These are phyloP conservation scores for Trialeurodes vaporariorum DNA, from an alignment of 1,140 invertebrate species.

Conservation along the genomic window DNA sequence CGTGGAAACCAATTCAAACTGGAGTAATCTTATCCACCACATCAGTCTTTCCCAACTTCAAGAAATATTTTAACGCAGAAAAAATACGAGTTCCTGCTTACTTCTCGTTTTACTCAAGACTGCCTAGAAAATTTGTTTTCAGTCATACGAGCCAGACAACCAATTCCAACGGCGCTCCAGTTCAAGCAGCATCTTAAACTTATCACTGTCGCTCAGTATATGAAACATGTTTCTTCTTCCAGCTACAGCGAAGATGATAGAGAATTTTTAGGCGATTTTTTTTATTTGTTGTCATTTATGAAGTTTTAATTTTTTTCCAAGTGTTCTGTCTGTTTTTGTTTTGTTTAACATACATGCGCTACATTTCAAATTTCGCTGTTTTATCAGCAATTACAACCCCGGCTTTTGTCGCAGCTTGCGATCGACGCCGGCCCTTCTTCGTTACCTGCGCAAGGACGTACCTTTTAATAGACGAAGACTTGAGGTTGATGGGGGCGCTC, in stretches of 20 bases:
- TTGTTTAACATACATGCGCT: too few species aligned
- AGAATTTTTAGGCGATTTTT: slow-evolving; percentile 15
- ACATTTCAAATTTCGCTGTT: too few species aligned
- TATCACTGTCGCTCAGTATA: background rate
- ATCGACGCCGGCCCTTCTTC: too few species aligned
- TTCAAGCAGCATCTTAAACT: slow-evolving; percentile 5
- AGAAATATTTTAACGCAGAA: slow-evolving; percentile 6
- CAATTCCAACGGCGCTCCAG: background rate
- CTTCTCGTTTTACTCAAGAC: slow-evolving; percentile 7
- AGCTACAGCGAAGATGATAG: slow-evolving; percentile 19
- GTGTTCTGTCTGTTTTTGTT: too few species aligned
- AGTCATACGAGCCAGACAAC: background rate
- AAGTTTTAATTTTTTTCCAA: too few species aligned
- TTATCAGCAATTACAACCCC: too few species aligned
- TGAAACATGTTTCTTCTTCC: slow-evolving; percentile 10
- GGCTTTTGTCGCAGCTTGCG: too few species aligned
- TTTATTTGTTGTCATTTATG: too few species aligned
- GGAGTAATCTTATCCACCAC: slow-evolving; percentile 12
- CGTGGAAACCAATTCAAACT: slow-evolving; percentile 16
- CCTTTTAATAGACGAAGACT: too few species aligned
- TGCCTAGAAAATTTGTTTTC: slow-evolving; percentile 4
- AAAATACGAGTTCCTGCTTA: slow-evolving; percentile 2
- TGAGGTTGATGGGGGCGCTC: too few species aligned
- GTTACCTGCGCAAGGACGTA: too few species aligned
- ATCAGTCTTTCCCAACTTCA: too few species aligned